Percentiles rank a stretch among this genome's conserved stretches.
Conservation (phyloP, 2,888 invertebrate genomes). For the Neocrepidodera transversa region DNA sequence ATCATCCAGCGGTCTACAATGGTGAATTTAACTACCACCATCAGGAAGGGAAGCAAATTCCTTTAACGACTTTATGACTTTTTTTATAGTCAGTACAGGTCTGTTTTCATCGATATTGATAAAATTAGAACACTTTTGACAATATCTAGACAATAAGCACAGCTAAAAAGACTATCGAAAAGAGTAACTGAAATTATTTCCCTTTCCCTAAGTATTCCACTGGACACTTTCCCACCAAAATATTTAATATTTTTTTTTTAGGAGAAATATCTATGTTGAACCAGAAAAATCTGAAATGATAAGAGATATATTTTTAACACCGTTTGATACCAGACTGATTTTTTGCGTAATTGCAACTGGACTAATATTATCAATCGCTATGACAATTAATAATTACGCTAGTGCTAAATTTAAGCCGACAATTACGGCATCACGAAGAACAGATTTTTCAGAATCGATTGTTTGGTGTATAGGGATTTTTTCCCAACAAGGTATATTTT, state of each 20-base stretch:
- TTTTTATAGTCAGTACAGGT: too few species aligned
- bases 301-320: conserved; percentile 69
- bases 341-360: conserved; percentile 65
- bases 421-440: conserved; percentile 35
- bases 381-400: conserved; percentile 58
- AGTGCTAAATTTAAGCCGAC: conserved; percentile 30
- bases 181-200: too few species aligned
- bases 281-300: conserved; percentile 67
- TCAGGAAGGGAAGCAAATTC: too few species aligned
- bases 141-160: too few species aligned
- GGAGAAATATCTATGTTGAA: conserved; percentile 70
- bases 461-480: conserved; percentile 70
- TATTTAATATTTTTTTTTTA: conserved; percentile 47
- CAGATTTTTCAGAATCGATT: conserved; percentile 64
- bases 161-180: too few species aligned
- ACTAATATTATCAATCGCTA: conserved; percentile 61
- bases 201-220: too few species aligned
- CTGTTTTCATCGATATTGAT: too few species aligned
- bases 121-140: too few species aligned
- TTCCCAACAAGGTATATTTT: conserved; percentile 67
- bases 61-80: too few species aligned
- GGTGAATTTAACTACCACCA: too few species aligned
- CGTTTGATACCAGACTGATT: conserved; percentile 66
- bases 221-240: too few species aligned
- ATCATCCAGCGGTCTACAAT: too few species aligned